These are phyloP conservation scores for Cisticola juncidis DNA, from an alignment of 2,113 vertebrate species.

Conservation along the genomic window DNA sequence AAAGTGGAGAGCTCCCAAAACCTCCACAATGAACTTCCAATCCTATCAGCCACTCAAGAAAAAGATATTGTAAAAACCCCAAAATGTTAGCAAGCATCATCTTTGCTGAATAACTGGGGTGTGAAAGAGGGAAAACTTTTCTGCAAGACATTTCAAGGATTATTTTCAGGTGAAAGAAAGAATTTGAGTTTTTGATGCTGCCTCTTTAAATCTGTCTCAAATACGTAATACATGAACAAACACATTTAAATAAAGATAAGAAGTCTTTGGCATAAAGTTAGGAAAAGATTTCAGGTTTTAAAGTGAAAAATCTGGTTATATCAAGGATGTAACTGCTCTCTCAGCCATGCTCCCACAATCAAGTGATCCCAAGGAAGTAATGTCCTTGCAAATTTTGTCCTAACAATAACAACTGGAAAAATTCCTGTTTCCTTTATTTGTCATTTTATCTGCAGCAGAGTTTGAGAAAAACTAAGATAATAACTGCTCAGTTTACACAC, in stretches of 20 bases:
- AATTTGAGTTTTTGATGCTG: not conserved
- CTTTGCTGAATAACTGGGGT: not conserved
- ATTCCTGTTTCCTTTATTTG: not conserved
- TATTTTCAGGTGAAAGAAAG: not conserved
- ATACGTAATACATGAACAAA: not conserved
- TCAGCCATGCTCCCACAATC: not conserved
- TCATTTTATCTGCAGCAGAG: not conserved
- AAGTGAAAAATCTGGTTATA: not conserved
- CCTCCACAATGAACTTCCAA: not conserved
- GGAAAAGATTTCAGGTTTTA: not conserved
- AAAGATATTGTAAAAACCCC: not conserved
- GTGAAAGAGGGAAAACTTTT: not conserved
- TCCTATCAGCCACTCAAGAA: not conserved
- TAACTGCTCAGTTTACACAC: not conserved
- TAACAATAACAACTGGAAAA: slow-evolving; percentile 4
- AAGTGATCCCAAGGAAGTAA: not conserved
- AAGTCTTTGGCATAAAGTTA: not conserved
- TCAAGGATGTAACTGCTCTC: not conserved
- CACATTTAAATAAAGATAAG: not conserved
- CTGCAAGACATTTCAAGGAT: not conserved
- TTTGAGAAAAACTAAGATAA: not conserved
- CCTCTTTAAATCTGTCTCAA: not conserved
- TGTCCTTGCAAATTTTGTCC: not conserved
- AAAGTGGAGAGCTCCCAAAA: not conserved
- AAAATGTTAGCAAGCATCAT: not conserved